Conservation (phyloP, 2,113 vertebrate genomes). For the Odocoileus hemionus region DNA sequence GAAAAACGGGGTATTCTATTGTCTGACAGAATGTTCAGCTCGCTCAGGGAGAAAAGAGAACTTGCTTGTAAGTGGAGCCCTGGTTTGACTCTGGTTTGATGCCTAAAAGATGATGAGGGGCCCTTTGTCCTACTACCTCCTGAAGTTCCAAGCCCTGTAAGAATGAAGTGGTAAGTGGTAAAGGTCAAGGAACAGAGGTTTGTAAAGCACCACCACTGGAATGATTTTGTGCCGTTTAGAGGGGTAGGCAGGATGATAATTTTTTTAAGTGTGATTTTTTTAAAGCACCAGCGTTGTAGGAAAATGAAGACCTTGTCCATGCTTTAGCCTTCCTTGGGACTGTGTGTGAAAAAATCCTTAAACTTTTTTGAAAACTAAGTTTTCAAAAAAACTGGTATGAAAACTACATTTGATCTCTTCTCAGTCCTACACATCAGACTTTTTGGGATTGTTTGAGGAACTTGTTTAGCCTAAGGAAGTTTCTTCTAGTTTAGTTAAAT, state of each 20-base stretch:
- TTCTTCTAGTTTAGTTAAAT: not conserved
- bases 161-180: not conserved
- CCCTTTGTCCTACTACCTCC: not conserved
- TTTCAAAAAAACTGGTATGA: not conserved
- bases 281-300: not conserved
- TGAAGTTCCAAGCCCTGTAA: not conserved
- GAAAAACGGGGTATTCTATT: not conserved
- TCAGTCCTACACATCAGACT: slow-evolving; percentile 25
- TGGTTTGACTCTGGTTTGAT: not conserved
- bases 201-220: not conserved
- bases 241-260: not conserved
- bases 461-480: slow-evolving; percentile 50
- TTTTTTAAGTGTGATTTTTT: not conserved
- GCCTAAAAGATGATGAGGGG: not conserved
- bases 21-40: not conserved
- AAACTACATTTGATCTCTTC: not conserved
- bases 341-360: not conserved
- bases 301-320: not conserved
- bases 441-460: not conserved
- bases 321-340: not conserved
- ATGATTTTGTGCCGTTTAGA: not conserved
- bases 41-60: not conserved
- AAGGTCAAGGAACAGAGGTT: slow-evolving; percentile 18
- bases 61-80: not conserved
- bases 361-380: not conserved